A percentile compares a stretch with the other conserved stretches of the same genome.
Evolutionary conservation across 2,797 vertebrate genomes (phyloP).

Genomic region (Notolepis coatsorum): DNA sequence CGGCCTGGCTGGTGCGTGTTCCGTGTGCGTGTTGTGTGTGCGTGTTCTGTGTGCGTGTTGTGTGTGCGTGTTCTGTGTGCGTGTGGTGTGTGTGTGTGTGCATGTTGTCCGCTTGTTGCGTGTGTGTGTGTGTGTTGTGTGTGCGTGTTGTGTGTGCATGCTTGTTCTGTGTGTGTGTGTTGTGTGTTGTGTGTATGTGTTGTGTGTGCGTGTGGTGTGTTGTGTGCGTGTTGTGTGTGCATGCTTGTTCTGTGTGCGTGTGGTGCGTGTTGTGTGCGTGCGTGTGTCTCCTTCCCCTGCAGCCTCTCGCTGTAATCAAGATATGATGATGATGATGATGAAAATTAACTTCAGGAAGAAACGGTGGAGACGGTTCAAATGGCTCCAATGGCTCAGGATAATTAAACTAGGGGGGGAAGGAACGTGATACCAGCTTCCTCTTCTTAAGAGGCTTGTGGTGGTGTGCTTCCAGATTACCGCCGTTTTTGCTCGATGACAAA

Average conservation of each 20-base stretch:
- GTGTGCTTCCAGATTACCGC: constrained; percentile 17
- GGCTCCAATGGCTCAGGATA: not conserved
- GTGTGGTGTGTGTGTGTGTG: constrained; percentile 15
- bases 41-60: constrained; percentile 6
- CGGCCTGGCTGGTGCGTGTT: constrained; percentile 16
- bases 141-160: constrained; percentile 16
- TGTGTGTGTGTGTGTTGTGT: constrained; percentile 6
- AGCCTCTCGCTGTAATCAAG: constrained; percentile 31
- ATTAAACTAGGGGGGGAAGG: constrained; percentile 16
- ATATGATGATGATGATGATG: constrained; percentile 46
- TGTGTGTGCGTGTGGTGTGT: constrained; percentile 5
- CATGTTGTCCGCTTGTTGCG: too few species aligned
- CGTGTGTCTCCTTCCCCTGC: constrained; percentile 40
- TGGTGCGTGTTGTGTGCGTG: constrained; percentile 15
- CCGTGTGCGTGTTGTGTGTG: not conserved
- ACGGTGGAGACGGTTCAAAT: constrained; percentile 10
- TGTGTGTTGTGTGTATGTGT: too few species aligned
- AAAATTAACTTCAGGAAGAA: constrained; percentile 42
- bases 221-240: too few species aligned
- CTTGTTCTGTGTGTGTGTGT: constrained; percentile 49
- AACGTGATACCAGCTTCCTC: constrained; percentile 42
- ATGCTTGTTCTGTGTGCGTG: too few species aligned
- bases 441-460: constrained; percentile 33
- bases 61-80: not conserved
- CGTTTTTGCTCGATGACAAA: constrained; percentile 23